Percentiles rank a stretch among this genome's conserved stretches.
phyloP scores from a whole-genome alignment of 2,888 invertebrate species.

The Apotomis betuletana region DNA sequence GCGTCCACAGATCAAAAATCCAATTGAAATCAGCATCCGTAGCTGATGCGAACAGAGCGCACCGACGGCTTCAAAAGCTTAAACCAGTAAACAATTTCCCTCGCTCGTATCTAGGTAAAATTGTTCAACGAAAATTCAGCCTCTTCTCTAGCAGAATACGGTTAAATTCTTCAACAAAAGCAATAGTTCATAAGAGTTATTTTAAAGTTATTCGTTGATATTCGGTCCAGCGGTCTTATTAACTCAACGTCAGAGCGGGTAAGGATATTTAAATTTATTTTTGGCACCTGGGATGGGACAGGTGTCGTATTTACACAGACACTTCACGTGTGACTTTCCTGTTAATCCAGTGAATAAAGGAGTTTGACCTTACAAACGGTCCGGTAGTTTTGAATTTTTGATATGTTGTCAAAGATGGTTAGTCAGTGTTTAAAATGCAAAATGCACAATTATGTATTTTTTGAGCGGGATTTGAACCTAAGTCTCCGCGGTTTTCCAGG shows the following conservation, averaged over 20 bases:
- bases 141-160: background rate
- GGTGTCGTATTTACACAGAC: conserved; percentile 6
- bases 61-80: conserved; percentile 18
- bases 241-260: conserved; percentile 18
- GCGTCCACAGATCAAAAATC: conserved; percentile 12
- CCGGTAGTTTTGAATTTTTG: too few relatives aligned
- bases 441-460: too few relatives aligned
- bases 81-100: background rate
- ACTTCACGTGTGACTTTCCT: conserved; percentile 3
- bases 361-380: too few relatives aligned
- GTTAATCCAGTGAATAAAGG: background rate
- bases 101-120: background rate
- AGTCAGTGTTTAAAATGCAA: too few relatives aligned
- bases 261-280: conserved; percentile 28
- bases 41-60: conserved; percentile 5
- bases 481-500: too few relatives aligned
- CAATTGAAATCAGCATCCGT: conserved; percentile 21
- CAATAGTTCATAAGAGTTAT: background rate
- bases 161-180: background rate
- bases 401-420: too few relatives aligned
- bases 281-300: conserved; percentile 9
- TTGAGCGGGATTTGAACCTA: too few relatives aligned
- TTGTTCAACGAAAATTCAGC: background rate
- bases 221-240: conserved; percentile 24
- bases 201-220: conserved; percentile 1